phyloP scores from a whole-genome alignment of 30 jellyfish, hydroid and myxozoan species.

The Mastigias papua region DNA sequence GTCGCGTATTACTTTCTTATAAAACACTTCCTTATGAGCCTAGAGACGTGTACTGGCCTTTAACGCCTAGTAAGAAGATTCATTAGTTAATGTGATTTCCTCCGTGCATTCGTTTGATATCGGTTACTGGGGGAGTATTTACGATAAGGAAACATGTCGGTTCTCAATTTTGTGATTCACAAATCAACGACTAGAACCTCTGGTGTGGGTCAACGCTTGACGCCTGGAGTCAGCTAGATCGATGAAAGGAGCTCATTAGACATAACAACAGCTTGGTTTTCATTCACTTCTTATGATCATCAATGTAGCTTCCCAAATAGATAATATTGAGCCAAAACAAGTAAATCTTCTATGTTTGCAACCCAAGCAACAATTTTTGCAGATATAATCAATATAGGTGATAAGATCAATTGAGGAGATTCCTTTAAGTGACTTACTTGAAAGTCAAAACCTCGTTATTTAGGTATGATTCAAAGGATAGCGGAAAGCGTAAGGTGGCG shows the following conservation, averaged over 20 bases:
- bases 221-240: background rate
- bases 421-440: background rate
- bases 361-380: background rate
- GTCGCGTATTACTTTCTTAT: too few species aligned
- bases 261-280: background rate
- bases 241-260: background rate
- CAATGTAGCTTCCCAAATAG: background rate
- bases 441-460: background rate
- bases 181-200: too few species aligned
- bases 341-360: background rate
- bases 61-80: too few species aligned
- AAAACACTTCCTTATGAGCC: too few species aligned
- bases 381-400: background rate
- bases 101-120: too few species aligned
- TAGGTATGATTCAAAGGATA: background rate
- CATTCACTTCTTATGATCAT: background rate
- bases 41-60: too few species aligned
- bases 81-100: too few species aligned
- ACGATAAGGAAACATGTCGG: too few species aligned
- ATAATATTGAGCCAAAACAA: background rate
- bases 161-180: too few species aligned
- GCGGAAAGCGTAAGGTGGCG: background rate
- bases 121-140: too few species aligned
- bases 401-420: background rate
- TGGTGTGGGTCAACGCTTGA: too few species aligned